Base-by-base conservation (phyloP, 2,797 vertebrate genomes). In the Syndactyla subalaris region DNA sequence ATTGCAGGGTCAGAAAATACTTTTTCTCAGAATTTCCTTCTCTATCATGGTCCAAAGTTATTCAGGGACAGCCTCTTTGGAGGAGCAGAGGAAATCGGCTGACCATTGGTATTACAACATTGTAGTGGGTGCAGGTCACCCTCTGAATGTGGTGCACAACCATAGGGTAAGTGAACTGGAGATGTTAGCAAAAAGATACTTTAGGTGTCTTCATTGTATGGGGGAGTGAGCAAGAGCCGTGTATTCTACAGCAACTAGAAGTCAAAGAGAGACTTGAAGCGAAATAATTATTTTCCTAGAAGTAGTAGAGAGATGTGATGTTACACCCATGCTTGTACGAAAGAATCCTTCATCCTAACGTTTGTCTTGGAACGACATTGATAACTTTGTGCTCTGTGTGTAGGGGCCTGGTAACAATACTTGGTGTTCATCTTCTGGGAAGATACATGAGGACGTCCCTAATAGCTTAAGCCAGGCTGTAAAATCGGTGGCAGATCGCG, bases 51-150 rank as follows among this genome's bases (percentile, higher is more conserved):
- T 71, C 12, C 15, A 32, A 3, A 65, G 14, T 20, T 80, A 23
- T 65, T 78, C 19, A 54, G 23, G 38, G 49, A n/a, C 18, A 27
- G 29, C 9, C 9, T 66, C 4, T 29, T 36, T 68, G 30, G 52
- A 89, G 38, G 15, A 87, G 15, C 15, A 41, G 39, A 82, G 27
- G 29, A 65, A 65, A 58, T 73, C 23, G 85, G 26, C 23, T 89
- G 23, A 23, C 74, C 0, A 3, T 54, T 73, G 7, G 2, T 22
- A 20, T 71, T 30, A 27, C 0, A 8, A 1, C 21, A 4, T 15
- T 77, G 12, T 13, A 70, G 20, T 21, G 38, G 34, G 14, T 6
- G 14, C 36, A 58, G 24, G 46, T 66, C 20, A 54, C 8, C 15
- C 21, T 58, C 66, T 82, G 55, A 51, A 36, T 22, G 4, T 83